Evolutionary conservation across 2,797 vertebrate genomes (phyloP).

Genomic region (Nannoperca obscura): DNA sequence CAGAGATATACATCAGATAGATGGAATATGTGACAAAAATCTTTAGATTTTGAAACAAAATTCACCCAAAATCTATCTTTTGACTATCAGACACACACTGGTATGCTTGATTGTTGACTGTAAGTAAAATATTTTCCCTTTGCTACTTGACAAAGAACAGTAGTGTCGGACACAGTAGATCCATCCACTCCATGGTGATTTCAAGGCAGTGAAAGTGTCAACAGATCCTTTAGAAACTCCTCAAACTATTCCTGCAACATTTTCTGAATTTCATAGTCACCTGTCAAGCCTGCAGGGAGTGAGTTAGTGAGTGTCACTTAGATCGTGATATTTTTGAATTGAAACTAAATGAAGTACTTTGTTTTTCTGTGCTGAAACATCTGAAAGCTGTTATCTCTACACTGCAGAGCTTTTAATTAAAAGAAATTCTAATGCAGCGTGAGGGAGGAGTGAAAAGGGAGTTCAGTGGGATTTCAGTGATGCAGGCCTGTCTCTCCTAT

Average conservation of each 20-base stretch:
- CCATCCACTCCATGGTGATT: neutral
- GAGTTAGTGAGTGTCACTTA: neutral
- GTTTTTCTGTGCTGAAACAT: neutral
- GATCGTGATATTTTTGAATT: neutral
- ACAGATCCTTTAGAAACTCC: conserved; percentile 4
- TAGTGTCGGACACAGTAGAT: conserved; percentile 1
- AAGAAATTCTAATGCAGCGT: conserved; percentile 25
- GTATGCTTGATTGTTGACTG: conserved; percentile 1
- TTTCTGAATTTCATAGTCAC: neutral
- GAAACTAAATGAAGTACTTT: neutral
- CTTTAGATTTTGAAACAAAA: conserved; percentile 12
- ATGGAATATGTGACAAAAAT: conserved; percentile 18
- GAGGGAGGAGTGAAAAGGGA: neutral
- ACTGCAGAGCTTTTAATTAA: conserved; percentile 17
- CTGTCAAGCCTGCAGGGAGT: neutral
- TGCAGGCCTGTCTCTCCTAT: neutral
- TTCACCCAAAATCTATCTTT: neutral
- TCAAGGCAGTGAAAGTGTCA: conserved; percentile 1
- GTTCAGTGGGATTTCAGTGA: neutral
- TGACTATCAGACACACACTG: neutral
- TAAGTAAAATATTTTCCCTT: neutral
- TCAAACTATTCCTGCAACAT: conserved; percentile 19
- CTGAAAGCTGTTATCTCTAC: neutral
- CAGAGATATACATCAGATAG: conserved; percentile 8
- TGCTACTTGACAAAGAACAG: conserved; percentile 3